These are phyloP conservation scores for Aurelia aurita complex sp. Pacific DNA, from an alignment of 30 jellyfish, hydroid and myxozoan genomes.

Conservation along the genomic window DNA sequence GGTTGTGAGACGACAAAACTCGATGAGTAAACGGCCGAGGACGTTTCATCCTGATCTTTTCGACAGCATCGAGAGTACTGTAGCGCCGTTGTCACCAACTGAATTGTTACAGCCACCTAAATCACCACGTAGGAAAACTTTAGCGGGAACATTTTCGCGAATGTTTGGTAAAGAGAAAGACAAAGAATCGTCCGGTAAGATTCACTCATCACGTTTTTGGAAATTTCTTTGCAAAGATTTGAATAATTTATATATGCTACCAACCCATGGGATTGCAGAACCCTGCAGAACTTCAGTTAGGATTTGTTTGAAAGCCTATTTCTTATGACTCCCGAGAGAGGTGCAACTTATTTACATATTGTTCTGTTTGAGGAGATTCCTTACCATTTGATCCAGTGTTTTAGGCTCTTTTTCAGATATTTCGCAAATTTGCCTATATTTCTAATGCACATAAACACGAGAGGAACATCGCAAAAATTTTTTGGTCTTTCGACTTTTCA, in stretches of 20 bases:
- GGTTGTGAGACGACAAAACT: conserved; percentile 50
- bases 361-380: too few relatives aligned
- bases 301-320: too few relatives aligned
- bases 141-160: conserved; percentile 60
- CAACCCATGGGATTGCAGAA: too few relatives aligned
- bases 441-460: too few relatives aligned
- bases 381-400: too few relatives aligned
- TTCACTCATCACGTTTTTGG: not conserved
- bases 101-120: conserved; percentile 18
- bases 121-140: conserved; percentile 55
- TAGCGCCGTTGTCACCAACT: conserved; percentile 4
- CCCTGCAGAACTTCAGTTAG: too few relatives aligned
- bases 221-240: not conserved
- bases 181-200: conserved; percentile 14
- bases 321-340: too few relatives aligned
- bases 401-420: too few relatives aligned
- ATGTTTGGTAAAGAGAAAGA: conserved; percentile 66
- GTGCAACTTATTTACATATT: too few relatives aligned
- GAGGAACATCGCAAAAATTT: too few relatives aligned
- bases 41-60: conserved; percentile 58
- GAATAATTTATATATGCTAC: not conserved
- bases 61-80: conserved; percentile 29
- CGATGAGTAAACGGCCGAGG: conserved; percentile 51
- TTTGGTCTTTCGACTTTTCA: too few relatives aligned
- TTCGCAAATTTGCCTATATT: too few relatives aligned